These are phyloP conservation scores for Stercorarius parasiticus DNA, from an alignment of 2,113 vertebrate species.

Conservation along the genomic window DNA sequence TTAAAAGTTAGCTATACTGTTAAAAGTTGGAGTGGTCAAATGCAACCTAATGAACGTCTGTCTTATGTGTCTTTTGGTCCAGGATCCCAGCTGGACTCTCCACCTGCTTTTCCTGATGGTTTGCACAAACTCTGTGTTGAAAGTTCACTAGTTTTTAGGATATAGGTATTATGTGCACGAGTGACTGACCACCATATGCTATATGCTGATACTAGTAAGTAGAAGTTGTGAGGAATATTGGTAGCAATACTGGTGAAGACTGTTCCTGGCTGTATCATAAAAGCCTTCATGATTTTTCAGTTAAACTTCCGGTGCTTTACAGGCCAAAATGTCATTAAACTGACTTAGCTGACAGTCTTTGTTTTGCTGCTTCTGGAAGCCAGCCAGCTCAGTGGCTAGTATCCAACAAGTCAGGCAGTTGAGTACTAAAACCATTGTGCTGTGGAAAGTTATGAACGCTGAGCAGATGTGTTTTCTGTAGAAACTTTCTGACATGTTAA, in stretches of 20 bases:
- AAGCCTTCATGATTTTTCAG: neutral
- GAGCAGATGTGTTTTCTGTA: neutral
- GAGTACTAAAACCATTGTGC: neutral
- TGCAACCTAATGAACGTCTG: neutral
- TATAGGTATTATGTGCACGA: neutral
- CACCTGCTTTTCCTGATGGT: neutral
- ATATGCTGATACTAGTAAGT: neutral
- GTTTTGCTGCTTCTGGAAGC: neutral
- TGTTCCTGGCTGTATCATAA: neutral
- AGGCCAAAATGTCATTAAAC: neutral
- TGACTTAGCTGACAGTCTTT: neutral
- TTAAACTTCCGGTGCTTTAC: neutral
- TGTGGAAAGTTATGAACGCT: neutral
- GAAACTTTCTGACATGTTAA: neutral
- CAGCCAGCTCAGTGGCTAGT: neutral
- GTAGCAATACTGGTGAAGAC: neutral
- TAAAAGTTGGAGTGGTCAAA: neutral
- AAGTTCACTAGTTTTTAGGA: neutral
- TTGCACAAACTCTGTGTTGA: neutral
- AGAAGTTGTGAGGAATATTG: neutral
- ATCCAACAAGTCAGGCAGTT: neutral
- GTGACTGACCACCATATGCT: neutral
- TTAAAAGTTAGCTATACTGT: neutral
- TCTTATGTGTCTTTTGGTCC: neutral
- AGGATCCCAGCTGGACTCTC: neutral